Percentiles rank a stretch among this genome's conserved stretches.
phyloP scores from a whole-genome alignment of 2,888 invertebrate species.

The Eristalis pertinax region DNA sequence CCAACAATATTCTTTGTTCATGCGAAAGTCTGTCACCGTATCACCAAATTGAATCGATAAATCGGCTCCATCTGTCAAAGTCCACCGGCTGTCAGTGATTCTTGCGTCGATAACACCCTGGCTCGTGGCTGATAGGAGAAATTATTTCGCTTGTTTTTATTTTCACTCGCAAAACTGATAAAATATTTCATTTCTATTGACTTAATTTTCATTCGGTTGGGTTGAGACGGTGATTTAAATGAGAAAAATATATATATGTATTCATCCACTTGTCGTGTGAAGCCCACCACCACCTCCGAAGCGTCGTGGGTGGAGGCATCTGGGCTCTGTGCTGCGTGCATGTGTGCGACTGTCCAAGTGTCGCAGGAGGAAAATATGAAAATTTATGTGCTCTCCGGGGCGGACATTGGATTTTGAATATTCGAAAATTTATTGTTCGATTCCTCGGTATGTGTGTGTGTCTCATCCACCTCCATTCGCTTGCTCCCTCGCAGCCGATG shows the following conservation, averaged over 20 bases:
- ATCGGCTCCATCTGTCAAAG: constrained; percentile 28
- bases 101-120: neutral
- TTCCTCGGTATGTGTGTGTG: constrained; percentile 1
- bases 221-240: constrained; percentile 61
- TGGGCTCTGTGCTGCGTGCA: neutral
- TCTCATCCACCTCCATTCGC: neutral
- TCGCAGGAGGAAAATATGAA: constrained; percentile 52
- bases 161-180: constrained; percentile 20
- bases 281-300: neutral
- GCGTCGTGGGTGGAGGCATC: constrained; percentile 6
- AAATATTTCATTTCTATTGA: constrained; percentile 60
- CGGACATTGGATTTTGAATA: constrained; percentile 53
- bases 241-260: constrained; percentile 16
- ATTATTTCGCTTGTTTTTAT: neutral
- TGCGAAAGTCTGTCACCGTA: neutral
- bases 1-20: neutral
- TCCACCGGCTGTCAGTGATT: constrained; percentile 7
- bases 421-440: constrained; percentile 54
- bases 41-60: neutral
- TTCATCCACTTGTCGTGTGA: constrained; percentile 8
- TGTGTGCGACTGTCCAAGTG: constrained; percentile 4
- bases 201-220: constrained; percentile 58
- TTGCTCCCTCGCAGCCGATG: no score
- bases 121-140: constrained; percentile 17
- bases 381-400: constrained; percentile 50